These are phyloP conservation scores for Ancistrus triradiatus DNA, from an alignment of 2,113 vertebrate genomes.

Conservation along the genomic window DNA sequence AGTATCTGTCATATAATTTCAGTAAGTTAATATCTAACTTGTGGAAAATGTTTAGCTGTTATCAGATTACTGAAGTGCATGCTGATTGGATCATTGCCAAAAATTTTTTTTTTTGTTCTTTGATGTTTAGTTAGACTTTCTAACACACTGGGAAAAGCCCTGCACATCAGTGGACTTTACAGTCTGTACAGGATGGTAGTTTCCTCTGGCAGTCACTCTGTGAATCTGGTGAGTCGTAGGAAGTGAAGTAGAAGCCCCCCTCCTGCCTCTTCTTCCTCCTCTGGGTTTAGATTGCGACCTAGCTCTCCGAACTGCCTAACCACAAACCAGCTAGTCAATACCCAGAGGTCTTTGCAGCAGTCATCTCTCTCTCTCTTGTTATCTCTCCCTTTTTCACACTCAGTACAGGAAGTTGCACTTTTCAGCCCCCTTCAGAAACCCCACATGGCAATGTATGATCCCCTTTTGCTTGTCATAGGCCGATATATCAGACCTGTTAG, in stretches of 20 bases:
- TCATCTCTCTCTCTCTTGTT: slow-evolving; percentile 30
- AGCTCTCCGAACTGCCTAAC: slow-evolving; percentile 55
- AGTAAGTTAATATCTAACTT: no score
- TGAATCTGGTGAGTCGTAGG: slow-evolving; percentile 52
- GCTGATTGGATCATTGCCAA: no score
- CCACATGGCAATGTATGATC: slow-evolving; percentile 37
- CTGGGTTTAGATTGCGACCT: slow-evolving; percentile 59
- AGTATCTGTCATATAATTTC: no score
- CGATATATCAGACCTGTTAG: slow-evolving; percentile 9
- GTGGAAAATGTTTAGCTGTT: no score
- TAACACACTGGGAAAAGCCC: no score
- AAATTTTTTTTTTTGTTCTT: no score
- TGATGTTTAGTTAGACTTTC: no score
- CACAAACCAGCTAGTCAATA: slow-evolving; percentile 65
- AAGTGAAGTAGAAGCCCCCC: slow-evolving; percentile 71
- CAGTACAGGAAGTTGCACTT: slow-evolving; percentile 46
- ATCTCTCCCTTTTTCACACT: slow-evolving; percentile 36
- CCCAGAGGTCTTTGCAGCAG: slow-evolving; percentile 64
- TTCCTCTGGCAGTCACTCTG: slow-evolving; percentile 48
- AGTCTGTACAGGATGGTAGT: slow-evolving; percentile 33
- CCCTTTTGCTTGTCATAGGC: slow-evolving; percentile 8
- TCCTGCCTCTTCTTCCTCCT: slow-evolving; percentile 65
- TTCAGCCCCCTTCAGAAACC: slow-evolving; percentile 25
- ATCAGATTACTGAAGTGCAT: no score
- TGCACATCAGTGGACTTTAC: no score